Evolutionary conservation across 1,140 invertebrate species (phyloP), one percentile per base, ranked within the genome.

Genomic region (Philopotamus ludificatus): DNA sequence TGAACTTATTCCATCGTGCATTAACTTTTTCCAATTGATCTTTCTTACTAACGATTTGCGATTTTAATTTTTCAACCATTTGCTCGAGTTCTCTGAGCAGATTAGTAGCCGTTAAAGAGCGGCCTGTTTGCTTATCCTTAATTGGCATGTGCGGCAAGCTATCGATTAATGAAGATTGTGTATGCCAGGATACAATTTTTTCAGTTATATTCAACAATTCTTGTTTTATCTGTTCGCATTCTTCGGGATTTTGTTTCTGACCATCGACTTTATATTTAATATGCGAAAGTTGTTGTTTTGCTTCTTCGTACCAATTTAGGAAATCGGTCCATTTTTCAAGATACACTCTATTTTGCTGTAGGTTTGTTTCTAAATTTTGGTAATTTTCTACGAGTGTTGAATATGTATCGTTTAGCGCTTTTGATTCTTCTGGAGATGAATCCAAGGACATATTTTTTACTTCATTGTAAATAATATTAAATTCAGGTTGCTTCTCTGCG

Each of bases 271-370:
- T 88, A 71, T 91, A 90, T 71, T 92, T 87, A 39, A 90, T 83
- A 69, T 94, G 89, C 61, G 86, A 85, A 51, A 96, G 73, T 71
- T 92, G 90, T 70, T 90, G 89, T 62, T 85, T 86, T n/a, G 88
- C 86, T 65, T 94, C 91, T 66, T 88, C 84, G 67, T 90, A 86
- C 89, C 91, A 94, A 62, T 86, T 88, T 12, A 92, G 73, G 22
- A 95, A 82, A 68, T 93, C 90, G 1, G 84, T 84, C 91, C 93
- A 95, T 67, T 91, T 91, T 74, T 94, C 87, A 20, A 95, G 77
- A 15, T 85, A 82, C 0, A 79, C 81, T 75, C 89, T 90, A 73
- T 92, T 92, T 66, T 87, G 82, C 71, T 85, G 81, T 59, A 96
- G 79, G 66, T 89, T 86, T 16, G 87, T 85, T 73, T 92, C 89